Evolutionary conservation across 1,140 invertebrate genomes (phyloP), one percentile per base, ranked within the genome.

Genomic region (Hycleus phaleratus): DNA sequence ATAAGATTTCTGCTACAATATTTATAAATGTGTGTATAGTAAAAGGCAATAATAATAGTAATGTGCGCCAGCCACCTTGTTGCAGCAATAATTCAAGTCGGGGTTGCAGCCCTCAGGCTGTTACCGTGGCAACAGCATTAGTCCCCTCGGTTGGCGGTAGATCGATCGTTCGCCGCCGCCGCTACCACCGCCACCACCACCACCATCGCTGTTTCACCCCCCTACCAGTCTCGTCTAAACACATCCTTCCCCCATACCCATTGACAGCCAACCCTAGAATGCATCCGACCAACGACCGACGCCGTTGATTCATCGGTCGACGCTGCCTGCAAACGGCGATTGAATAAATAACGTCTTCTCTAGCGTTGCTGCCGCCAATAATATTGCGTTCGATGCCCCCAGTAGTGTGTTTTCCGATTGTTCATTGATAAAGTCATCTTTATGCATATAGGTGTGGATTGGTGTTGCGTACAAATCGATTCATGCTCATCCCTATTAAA

Each of bases 51-150:
- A 32, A 32, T 32, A 32, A 32, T 32, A 32, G 32, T 32, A 32
- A 32, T 2, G 51, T 59, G 55, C 55, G 50, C 59, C 62, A 63
- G 63, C 64, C 66, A 71, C 69, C 69, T 71, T 71, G 68, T 71
- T 70, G 70, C 68, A 69, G 68, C 67, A 59, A 67, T 66, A 69
- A 69, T 64, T 69, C 61, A 63, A 62, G 62, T 65, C 53, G 63
- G 66, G 68, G 70, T 69, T 69, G 68, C 66, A 69, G 63, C 67
- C 70, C 68, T 65, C 64, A 62, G 53, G 52, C 53, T 50, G 70
- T 71, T 69, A 59, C 66, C 63, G 60, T 66, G 66, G 62, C 63
- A 63, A 71, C 68, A 54, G 66, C 62, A 62, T 68, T 65, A 63
- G 67, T 65, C 63, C 68, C 70, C 68, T 63, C 62, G 60, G 65